Conservation (phyloP, 2,797 vertebrate genomes). For the Ceyx erithaca region DNA sequence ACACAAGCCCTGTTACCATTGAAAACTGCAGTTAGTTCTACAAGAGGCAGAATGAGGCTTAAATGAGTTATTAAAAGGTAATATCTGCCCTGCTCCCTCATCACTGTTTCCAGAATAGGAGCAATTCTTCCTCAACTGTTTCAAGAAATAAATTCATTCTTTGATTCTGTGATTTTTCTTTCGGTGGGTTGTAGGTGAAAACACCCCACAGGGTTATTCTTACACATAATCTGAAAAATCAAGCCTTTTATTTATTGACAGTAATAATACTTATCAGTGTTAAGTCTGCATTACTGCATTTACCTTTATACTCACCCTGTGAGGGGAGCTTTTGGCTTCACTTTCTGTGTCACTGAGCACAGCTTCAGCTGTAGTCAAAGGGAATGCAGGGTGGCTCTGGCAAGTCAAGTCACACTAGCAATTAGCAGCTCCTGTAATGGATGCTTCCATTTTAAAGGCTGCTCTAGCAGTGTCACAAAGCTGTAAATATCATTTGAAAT, state of each 20-base stretch:
- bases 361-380: neutral
- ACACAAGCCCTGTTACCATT: neutral
- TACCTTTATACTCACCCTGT: neutral
- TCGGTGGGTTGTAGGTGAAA: rapidly evolving
- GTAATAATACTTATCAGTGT: neutral
- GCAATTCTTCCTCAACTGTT: neutral
- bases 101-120: neutral
- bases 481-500: neutral
- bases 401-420: neutral
- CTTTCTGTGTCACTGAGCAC: neutral
- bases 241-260: neutral
- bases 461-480: neutral
- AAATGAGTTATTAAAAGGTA: neutral
- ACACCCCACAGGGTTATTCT: neutral
- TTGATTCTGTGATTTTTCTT: neutral
- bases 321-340: neutral
- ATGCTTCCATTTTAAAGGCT: neutral
- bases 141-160: neutral
- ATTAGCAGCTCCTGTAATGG: neutral
- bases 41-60: neutral
- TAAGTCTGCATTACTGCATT: neutral
- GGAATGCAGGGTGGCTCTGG: neutral
- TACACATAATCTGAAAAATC: rapidly evolving
- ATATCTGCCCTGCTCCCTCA: neutral
- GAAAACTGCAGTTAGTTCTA: neutral